Conservation (phyloP, 2,888 invertebrate genomes). For the Tethea ocularis region DNA sequence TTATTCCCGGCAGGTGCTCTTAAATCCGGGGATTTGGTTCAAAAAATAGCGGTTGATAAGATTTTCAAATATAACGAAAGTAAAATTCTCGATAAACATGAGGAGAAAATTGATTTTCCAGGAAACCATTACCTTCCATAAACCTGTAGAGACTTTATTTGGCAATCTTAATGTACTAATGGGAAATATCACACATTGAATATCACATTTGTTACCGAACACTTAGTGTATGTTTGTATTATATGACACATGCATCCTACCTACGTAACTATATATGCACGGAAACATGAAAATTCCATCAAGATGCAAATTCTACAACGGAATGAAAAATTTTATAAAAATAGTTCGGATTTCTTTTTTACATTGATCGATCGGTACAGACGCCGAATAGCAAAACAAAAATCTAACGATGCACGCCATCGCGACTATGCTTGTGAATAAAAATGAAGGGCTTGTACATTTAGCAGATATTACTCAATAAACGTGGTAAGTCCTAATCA, state of each 20-base stretch:
- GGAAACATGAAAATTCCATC: neutral
- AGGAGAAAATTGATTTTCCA: too few species aligned
- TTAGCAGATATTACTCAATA: neutral
- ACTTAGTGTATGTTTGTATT: neutral
- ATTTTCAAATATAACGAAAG: neutral
- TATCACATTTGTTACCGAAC: neutral
- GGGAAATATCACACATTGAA: neutral
- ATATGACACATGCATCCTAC: too few species aligned
- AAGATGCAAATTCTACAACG: neutral
- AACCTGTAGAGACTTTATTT: too few species aligned
- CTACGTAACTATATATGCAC: neutral
- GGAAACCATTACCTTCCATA: too few species aligned
- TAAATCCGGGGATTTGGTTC: neutral
- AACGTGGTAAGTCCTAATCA: neutral
- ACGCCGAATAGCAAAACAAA: neutral
- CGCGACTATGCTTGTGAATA: neutral
- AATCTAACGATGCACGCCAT: neutral
- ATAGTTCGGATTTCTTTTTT: neutral
- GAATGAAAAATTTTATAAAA: neutral
- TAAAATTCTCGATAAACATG: too few species aligned
- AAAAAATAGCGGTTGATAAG: neutral
- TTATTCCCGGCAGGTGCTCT: neutral
- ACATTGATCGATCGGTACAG: neutral
- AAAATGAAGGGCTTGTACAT: neutral
- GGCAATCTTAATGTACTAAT: too few species aligned